These are phyloP conservation scores for Machaerirhynchus nigripectus DNA, from an alignment of 2,113 vertebrate genomes.

Conservation along the genomic window DNA sequence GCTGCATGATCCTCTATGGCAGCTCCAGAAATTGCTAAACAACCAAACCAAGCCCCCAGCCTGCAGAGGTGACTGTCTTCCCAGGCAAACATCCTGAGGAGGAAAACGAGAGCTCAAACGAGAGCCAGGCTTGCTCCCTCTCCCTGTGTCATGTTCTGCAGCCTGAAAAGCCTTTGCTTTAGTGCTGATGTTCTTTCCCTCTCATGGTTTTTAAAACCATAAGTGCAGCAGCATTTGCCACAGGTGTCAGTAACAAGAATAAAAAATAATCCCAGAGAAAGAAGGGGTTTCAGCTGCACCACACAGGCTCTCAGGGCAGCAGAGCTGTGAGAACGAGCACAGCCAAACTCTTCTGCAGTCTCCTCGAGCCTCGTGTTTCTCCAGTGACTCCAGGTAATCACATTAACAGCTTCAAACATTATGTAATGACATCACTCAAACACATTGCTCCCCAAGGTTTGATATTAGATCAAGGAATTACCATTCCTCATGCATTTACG, in stretches of 20 bases:
- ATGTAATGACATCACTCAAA: slow-evolving; percentile 61
- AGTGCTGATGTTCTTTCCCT: background rate
- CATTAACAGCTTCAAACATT: slow-evolving; percentile 42
- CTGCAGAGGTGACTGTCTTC: background rate
- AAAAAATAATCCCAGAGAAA: background rate
- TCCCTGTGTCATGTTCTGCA: rapidly evolving
- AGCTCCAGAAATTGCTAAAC: background rate
- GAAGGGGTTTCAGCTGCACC: background rate
- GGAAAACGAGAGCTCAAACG: background rate
- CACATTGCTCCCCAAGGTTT: slow-evolving; percentile 52
- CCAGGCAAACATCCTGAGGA: background rate
- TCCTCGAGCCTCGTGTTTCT: background rate
- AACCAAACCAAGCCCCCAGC: background rate
- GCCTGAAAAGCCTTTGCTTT: background rate
- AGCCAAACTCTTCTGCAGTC: slow-evolving; percentile 1
- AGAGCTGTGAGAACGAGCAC: background rate
- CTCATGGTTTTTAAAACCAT: background rate
- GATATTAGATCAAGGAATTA: slow-evolving; percentile 40
- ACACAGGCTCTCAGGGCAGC: background rate
- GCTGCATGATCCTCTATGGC: background rate
- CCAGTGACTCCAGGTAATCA: slow-evolving; percentile 48
- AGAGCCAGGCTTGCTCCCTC: background rate
- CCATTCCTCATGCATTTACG: slow-evolving; percentile 38
- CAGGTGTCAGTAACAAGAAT: background rate
- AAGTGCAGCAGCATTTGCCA: background rate